A percentile compares a stretch with the other conserved stretches of the same genome.
phyloP scores from a whole-genome alignment of 2,888 invertebrate species.

The Drosophila mercatorum region DNA sequence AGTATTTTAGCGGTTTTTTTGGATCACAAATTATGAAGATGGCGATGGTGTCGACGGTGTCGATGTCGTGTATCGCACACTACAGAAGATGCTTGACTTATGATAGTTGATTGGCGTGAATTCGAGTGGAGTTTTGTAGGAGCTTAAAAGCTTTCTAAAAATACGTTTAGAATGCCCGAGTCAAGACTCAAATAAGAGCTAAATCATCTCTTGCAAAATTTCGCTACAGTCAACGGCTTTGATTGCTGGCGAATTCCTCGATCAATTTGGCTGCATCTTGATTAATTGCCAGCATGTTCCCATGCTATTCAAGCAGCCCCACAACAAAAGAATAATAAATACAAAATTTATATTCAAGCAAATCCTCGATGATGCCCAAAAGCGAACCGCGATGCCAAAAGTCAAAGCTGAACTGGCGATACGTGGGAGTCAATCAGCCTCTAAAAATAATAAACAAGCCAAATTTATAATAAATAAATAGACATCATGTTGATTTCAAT shows the following conservation, averaged over 20 bases:
- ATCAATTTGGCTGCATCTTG: constrained; percentile 58
- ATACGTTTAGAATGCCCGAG: constrained; percentile 40
- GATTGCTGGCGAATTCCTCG: constrained; percentile 16
- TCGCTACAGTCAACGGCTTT: constrained; percentile 3
- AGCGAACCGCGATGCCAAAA: constrained; percentile 65
- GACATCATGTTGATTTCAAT: constrained; percentile 79
- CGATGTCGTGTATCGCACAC: constrained; percentile 54
- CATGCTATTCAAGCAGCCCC: constrained; percentile 57
- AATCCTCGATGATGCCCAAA: constrained; percentile 56
- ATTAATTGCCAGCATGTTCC: constrained; percentile 75
- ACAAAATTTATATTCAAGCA: constrained; percentile 26
- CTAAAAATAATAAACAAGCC: constrained; percentile 50
- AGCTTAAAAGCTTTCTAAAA: constrained; percentile 42
- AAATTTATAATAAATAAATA: constrained; percentile 68
- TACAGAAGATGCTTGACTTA: constrained; percentile 68
- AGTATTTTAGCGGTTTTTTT: constrained; percentile 26
- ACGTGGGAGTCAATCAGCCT: constrained; percentile 74
- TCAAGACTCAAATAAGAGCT: neutral
- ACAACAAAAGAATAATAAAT: constrained; percentile 73
- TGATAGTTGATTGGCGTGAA: constrained; percentile 70
- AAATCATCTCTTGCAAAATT: constrained; percentile 23
- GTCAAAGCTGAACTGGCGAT: constrained; percentile 48
- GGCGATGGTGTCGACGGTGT: constrained; percentile 38
- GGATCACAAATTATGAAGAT: constrained; percentile 40
- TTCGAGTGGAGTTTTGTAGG: constrained; percentile 33